phyloP scores from a whole-genome alignment of 2,113 vertebrate genomes.

The Octodon degus region DNA sequence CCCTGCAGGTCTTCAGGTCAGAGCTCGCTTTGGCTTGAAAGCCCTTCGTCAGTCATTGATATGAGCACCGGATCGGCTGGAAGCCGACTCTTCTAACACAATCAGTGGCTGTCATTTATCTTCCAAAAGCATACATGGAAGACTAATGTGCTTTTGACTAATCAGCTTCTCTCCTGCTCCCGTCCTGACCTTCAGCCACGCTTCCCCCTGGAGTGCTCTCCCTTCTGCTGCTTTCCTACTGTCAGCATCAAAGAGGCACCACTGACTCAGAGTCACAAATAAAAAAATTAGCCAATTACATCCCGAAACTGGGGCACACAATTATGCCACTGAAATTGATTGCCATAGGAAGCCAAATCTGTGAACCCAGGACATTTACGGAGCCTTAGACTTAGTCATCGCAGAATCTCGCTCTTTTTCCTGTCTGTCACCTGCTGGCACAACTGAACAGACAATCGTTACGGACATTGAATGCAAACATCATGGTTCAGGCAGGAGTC shows the following conservation, averaged over 20 bases:
- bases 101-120: conserved; percentile 59
- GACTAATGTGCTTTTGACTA: conserved; percentile 43
- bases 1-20: not conserved
- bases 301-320: conserved; percentile 71
- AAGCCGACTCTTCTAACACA: conserved; percentile 64
- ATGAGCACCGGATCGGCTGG: not conserved
- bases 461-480: not conserved
- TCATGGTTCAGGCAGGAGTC: not conserved
- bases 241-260: conserved; percentile 72
- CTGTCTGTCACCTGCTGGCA: conserved; percentile 35
- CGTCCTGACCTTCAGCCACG: conserved; percentile 46
- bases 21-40: conserved; percentile 30
- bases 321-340: conserved; percentile 74
- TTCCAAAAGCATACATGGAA: conserved; percentile 36
- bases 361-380: conserved; percentile 16
- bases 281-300: conserved; percentile 78
- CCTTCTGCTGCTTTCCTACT: conserved; percentile 65
- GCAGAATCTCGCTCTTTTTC: conserved; percentile 13
- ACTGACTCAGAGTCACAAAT: conserved; percentile 70
- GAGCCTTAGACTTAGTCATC: not conserved
- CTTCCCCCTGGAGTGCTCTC: conserved; percentile 55
- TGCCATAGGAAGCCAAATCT: conserved; percentile 49
- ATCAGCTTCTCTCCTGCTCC: conserved; percentile 69
- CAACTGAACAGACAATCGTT: conserved; percentile 43
- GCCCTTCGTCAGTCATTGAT: not conserved